phyloP scores from a whole-genome alignment of 2,113 vertebrate genomes.

The Pelecanus crispus region DNA sequence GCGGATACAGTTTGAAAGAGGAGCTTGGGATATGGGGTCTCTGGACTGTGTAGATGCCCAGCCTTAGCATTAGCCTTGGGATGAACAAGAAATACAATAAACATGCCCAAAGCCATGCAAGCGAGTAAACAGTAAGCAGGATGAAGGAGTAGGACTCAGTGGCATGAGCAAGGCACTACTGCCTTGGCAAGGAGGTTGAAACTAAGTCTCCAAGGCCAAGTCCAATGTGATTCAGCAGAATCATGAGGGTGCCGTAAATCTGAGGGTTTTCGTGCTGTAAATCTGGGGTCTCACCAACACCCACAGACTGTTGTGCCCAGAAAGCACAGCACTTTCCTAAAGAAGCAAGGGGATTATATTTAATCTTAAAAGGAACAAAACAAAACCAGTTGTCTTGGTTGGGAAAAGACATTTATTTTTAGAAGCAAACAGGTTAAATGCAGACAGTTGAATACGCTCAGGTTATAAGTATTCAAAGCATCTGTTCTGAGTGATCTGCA shows the following conservation, averaged over 20 bases:
- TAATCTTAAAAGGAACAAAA: not conserved
- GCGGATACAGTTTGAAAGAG: not conserved
- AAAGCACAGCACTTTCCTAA: not conserved
- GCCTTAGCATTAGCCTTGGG: not conserved
- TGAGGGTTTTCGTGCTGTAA: accelerated
- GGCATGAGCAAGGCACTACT: not conserved
- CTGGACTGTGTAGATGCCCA: accelerated
- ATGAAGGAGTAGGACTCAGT: not conserved
- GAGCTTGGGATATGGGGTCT: not conserved
- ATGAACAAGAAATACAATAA: not conserved
- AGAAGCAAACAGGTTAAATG: not conserved
- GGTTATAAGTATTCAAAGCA: not conserved
- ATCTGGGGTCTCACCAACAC: not conserved
- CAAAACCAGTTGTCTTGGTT: not conserved
- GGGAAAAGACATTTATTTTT: not conserved
- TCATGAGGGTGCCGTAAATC: not conserved
- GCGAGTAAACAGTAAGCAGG: not conserved
- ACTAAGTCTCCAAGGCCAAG: not conserved
- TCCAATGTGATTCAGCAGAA: not conserved
- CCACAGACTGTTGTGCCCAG: not conserved
- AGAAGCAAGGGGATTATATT: not conserved
- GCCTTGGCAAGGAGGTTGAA: not conserved
- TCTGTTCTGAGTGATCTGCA: not conserved
- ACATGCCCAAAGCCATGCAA: too few species aligned
- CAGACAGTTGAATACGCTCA: not conserved